A percentile compares a stretch with the other conserved stretches of the same genome.
phyloP scores from a whole-genome alignment of 2,888 invertebrate genomes.

The Hetaerina titia region DNA sequence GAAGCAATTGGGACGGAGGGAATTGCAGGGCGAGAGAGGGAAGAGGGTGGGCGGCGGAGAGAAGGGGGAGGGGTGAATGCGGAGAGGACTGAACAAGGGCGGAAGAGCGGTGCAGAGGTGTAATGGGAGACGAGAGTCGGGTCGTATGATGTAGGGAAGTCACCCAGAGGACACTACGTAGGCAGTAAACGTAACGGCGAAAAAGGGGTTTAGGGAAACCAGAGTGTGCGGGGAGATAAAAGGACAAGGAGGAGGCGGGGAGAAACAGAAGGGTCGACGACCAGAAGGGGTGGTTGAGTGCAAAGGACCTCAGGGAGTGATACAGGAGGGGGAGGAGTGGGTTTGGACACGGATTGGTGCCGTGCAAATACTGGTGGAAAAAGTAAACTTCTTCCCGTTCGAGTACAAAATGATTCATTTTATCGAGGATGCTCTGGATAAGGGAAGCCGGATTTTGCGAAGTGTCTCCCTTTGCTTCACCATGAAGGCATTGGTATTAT shows the following conservation, averaged over 20 bases:
- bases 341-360: neutral
- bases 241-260: neutral
- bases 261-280: neutral
- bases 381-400: neutral
- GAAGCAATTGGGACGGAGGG: conserved; percentile 10
- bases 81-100: neutral
- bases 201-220: conserved; percentile 32
- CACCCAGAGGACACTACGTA: neutral
- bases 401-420: neutral
- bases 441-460: neutral
- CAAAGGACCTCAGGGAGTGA: neutral
- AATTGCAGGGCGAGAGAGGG: neutral
- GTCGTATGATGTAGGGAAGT: conserved; percentile 43
- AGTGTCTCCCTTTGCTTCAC: neutral
- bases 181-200: conserved; percentile 13
- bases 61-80: neutral
- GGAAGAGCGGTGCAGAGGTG: conserved; percentile 15
- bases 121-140: neutral
- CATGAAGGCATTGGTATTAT: neutral
- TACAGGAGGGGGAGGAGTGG: neutral
- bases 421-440: neutral
- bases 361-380: neutral
- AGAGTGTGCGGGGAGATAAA: conserved; percentile 9
- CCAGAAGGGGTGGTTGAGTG: neutral
- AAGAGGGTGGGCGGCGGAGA: neutral